Base-by-base conservation (phyloP, 2,797 vertebrate genomes). In the Tragopan temminckii region DNA sequence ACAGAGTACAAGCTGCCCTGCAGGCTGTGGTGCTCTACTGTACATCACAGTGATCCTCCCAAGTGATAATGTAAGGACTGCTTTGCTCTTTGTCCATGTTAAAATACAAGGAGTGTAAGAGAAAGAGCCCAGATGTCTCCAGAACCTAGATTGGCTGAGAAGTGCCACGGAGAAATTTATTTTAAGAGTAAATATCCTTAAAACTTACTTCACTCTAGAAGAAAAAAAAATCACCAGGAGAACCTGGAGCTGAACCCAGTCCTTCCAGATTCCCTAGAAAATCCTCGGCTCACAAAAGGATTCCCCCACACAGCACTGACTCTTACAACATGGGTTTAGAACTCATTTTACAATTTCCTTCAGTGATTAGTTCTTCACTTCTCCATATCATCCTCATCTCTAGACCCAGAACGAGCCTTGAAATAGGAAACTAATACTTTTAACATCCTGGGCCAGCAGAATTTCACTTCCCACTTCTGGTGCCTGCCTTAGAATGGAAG, bases 371-470 rank as follows among this genome's bases (percentile, higher is more conserved):
- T 70, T 40, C 42, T 70, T 27, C 52, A 79, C 38, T 66, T 42
- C 53, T 16, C 42, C 12, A 35, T 13, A 25, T n/a, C 67, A 16
- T 64, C 63, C 38, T 70, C 79, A 72, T 63, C 40, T 59, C 21
- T 46, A 87, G 33, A 58, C 29, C 17, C 23, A 72, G 40, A 80
- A 45, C 38, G 68, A 93, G 52, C 19, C 42, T 69, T 20, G 29
- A 76, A 31, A 55, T 63, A 76, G n/a, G 63, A 89, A 72, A 40
- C 35, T 43, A 48, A 38, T 9, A 40, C 55, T 59, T 20, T 55
- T 81, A 79, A 45, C 77, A 75, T 20, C 81, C 58, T 45, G 48
- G 50, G 64, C 79, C 64, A 80, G 66, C 35, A 89, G 59, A 71
- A 76, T 50, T 86, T 72, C 57, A 69, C 40, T 68, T 83, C n/a